phyloP scores from a whole-genome alignment of 2,797 vertebrate genomes.

The Galago senegalensis region DNA sequence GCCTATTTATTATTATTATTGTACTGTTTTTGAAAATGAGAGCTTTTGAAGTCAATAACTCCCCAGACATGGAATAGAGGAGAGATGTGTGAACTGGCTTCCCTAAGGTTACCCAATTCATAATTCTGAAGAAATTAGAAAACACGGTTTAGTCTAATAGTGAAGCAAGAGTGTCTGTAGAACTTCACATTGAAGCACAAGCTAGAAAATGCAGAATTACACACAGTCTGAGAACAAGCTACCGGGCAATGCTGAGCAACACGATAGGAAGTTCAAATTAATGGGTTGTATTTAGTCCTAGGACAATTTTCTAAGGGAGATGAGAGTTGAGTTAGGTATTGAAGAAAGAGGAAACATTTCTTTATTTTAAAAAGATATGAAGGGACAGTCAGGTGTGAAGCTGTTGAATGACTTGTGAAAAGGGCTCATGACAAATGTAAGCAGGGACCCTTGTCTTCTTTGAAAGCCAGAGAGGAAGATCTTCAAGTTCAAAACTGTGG shows the following conservation, averaged over 20 bases:
- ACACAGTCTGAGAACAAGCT: not conserved
- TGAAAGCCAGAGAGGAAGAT: not conserved
- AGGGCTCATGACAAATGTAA: not conserved
- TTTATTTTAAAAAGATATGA: not conserved
- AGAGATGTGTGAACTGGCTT: not conserved
- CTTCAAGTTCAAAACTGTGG: not conserved
- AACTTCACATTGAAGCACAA: not conserved
- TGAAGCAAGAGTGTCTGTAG: not conserved
- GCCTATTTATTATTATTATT: not conserved
- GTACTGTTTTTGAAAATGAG: not conserved
- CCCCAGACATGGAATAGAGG: not conserved
- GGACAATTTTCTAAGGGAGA: not conserved
- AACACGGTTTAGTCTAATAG: not conserved
- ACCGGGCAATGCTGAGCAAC: not conserved
- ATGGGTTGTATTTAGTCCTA: not conserved
- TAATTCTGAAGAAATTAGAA: conserved; percentile 52
- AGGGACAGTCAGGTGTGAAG: not conserved
- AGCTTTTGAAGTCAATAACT: not conserved
- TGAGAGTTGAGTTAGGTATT: not conserved
- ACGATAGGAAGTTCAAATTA: not conserved
- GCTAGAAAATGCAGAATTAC: not conserved
- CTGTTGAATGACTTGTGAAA: not conserved
- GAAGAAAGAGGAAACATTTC: not conserved
- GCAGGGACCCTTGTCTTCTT: not conserved
- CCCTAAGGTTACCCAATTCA: not conserved